phyloP scores from a whole-genome alignment of 2,113 vertebrate species.

The Microcebus murinus region DNA sequence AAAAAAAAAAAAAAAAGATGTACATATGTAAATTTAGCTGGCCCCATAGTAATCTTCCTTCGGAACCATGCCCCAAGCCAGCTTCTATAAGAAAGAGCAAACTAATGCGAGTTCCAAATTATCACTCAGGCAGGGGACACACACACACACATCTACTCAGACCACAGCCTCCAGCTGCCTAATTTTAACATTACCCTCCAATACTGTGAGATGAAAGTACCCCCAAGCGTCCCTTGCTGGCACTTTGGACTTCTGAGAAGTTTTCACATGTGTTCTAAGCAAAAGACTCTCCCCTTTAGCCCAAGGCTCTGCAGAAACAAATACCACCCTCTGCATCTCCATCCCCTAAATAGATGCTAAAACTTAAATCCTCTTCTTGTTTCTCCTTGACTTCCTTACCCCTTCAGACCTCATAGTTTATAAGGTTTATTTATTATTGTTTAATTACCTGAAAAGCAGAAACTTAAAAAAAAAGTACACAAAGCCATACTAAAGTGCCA shows the following conservation, averaged over 20 bases:
- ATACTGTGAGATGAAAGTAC: neutral
- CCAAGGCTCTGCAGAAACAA: neutral
- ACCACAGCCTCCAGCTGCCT: neutral
- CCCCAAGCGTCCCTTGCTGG: neutral
- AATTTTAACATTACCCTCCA: neutral
- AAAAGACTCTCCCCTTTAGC: neutral
- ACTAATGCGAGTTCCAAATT: neutral
- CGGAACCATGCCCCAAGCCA: neutral
- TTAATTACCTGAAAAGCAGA: slow-evolving; percentile 12
- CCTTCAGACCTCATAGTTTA: neutral
- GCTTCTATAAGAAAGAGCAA: neutral
- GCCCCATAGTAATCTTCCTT: neutral
- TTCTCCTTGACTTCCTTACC: neutral
- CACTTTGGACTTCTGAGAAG: neutral
- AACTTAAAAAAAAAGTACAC: neutral
- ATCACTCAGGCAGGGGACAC: neutral
- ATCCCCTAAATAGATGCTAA: neutral
- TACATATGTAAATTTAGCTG: neutral
- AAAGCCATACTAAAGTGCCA: neutral
- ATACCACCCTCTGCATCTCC: neutral
- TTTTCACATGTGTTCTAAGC: neutral
- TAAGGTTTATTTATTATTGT: neutral
- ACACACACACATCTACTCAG: neutral
- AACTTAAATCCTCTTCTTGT: neutral
- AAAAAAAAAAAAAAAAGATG: neutral